phyloP scores from a whole-genome alignment of 2,888 invertebrate species.

The Pristionchus maxplancki region DNA sequence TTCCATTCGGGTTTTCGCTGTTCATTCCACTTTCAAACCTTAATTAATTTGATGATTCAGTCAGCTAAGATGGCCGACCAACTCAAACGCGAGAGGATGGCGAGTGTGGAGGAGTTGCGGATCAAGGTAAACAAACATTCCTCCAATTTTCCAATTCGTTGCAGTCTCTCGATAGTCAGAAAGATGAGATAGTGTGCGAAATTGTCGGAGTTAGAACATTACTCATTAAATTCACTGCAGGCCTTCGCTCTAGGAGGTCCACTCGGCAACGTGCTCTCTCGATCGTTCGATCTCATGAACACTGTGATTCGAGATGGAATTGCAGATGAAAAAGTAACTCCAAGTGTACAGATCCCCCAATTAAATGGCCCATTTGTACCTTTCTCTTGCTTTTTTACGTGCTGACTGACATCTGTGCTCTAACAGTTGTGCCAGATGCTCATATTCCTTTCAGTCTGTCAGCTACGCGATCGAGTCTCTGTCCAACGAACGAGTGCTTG shows the following conservation, averaged over 20 bases:
- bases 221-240: neutral
- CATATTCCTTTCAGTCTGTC: neutral
- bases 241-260: neutral
- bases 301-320: neutral
- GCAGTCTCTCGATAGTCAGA: neutral
- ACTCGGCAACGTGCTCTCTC: neutral
- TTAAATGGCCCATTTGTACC: too few species aligned
- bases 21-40: too few species aligned
- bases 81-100: neutral
- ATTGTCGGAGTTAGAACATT: neutral
- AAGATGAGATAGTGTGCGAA: neutral
- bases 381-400: too few species aligned
- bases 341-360: neutral
- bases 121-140: neutral
- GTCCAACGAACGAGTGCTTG: neutral
- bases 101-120: neutral
- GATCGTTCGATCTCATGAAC: neutral
- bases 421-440: too few species aligned
- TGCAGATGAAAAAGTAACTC: neutral
- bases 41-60: too few species aligned
- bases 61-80: neutral
- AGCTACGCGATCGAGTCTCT: conserved; percentile 1
- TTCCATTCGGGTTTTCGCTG: too few species aligned
- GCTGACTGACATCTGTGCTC: too few species aligned
- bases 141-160: neutral